These are phyloP conservation scores for Petrophora chlorosata DNA, from an alignment of 2,888 invertebrate species.

Conservation along the genomic window DNA sequence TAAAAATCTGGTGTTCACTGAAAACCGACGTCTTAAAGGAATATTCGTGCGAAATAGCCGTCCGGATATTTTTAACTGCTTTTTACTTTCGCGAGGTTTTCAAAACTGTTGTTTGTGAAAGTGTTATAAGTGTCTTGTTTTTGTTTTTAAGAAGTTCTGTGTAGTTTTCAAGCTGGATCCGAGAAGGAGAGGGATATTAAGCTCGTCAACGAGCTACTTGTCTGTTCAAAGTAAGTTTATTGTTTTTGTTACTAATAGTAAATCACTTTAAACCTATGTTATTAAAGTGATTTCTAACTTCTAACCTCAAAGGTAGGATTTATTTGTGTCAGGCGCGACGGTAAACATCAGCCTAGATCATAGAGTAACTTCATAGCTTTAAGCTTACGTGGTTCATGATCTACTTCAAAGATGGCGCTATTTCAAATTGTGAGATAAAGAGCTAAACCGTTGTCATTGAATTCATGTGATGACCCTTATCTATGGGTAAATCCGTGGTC, in stretches of 20 bases:
- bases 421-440: neutral
- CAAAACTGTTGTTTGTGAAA: conserved; percentile 36
- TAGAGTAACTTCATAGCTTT: conserved; percentile 8
- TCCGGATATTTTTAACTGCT: conserved; percentile 20
- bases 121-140: conserved; percentile 31
- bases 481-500: too few species aligned
- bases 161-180: conserved; percentile 61
- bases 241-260: too few species aligned
- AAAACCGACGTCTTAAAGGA: conserved; percentile 37
- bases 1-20: conserved; percentile 58
- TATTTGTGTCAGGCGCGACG: conserved; percentile 45
- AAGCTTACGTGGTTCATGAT: conserved; percentile 30
- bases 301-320: conserved; percentile 44
- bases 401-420: conserved; percentile 57
- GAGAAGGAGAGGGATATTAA: conserved; percentile 57
- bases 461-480: too few species aligned
- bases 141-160: conserved; percentile 31
- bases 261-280: too few species aligned
- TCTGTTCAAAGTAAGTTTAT: conserved; percentile 50
- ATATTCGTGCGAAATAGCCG: conserved; percentile 23
- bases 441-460: conserved; percentile 17
- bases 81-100: conserved; percentile 17
- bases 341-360: conserved; percentile 38
- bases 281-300: conserved; percentile 8
- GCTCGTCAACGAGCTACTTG: conserved; percentile 46